phyloP scores from a whole-genome alignment of 1,140 invertebrate species.

The Hetaerina americana region DNA sequence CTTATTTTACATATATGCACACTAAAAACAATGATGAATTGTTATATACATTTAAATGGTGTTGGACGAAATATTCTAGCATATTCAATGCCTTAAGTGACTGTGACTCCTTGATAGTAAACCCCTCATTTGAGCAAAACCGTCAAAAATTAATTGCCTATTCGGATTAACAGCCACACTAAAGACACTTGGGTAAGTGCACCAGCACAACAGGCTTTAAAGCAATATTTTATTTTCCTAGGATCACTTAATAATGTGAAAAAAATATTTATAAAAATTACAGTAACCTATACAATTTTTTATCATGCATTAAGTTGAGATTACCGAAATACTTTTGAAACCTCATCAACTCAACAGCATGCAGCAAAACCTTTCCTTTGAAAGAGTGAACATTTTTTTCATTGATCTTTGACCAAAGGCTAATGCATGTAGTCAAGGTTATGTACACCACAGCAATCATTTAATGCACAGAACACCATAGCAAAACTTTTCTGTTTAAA shows the following conservation, averaged over 20 bases:
- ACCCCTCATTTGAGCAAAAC: background rate
- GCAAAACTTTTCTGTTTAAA: too few species aligned
- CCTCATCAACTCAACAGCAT: too few species aligned
- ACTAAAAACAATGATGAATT: background rate
- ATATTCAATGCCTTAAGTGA: background rate
- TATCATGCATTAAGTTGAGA: background rate
- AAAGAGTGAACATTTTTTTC: too few species aligned
- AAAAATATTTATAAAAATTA: slow-evolving; percentile 1
- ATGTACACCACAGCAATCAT: too few species aligned
- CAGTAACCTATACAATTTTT: background rate
- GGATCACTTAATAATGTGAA: background rate
- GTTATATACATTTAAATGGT: background rate
- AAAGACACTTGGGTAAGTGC: background rate
- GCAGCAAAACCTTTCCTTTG: too few species aligned
- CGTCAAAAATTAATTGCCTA: background rate
- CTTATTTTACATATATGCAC: background rate
- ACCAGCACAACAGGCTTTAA: background rate
- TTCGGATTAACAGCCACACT: background rate
- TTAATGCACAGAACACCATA: too few species aligned
- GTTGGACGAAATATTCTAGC: background rate
- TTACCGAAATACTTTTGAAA: too few species aligned
- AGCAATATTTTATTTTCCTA: background rate
- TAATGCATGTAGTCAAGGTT: too few species aligned
- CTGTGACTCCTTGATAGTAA: background rate
- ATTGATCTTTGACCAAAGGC: too few species aligned